phyloP scores from a whole-genome alignment of 2,113 vertebrate genomes.

The Paratilapia polleni region DNA sequence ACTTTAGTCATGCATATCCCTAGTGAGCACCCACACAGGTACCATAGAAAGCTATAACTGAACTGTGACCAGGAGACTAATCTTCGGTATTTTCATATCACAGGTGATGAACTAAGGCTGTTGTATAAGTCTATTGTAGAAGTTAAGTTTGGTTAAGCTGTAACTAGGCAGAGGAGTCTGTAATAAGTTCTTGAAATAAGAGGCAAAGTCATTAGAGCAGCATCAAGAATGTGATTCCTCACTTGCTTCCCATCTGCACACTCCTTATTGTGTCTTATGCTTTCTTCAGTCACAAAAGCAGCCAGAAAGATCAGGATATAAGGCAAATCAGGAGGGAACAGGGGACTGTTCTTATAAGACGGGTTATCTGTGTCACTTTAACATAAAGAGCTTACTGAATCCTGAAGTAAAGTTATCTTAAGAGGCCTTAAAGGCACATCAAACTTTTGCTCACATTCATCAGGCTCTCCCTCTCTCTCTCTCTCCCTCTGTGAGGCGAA shows the following conservation, averaged over 20 bases:
- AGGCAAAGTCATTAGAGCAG: neutral
- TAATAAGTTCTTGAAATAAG: neutral
- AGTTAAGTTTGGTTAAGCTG: neutral
- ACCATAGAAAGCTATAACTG: neutral
- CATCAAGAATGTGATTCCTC: too few relatives aligned
- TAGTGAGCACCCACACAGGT: neutral
- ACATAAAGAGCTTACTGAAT: constrained; percentile 3
- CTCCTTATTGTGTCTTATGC: neutral
- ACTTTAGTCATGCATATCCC: neutral
- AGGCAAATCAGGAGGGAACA: neutral
- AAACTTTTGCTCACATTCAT: neutral
- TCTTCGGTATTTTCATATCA: neutral
- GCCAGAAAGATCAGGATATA: neutral
- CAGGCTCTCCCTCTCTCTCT: neutral
- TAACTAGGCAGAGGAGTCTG: neutral
- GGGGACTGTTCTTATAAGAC: neutral
- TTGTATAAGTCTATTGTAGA: neutral
- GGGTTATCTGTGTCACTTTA: neutral
- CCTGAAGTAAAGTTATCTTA: neutral
- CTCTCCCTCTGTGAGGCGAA: neutral
- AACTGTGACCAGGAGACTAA: neutral
- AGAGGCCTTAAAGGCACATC: neutral
- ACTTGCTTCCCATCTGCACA: neutral
- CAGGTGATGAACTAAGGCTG: neutral
- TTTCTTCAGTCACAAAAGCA: neutral